Evolutionary conservation across 2,888 invertebrate genomes (phyloP).

Genomic region (Zelleria hepariella): DNA sequence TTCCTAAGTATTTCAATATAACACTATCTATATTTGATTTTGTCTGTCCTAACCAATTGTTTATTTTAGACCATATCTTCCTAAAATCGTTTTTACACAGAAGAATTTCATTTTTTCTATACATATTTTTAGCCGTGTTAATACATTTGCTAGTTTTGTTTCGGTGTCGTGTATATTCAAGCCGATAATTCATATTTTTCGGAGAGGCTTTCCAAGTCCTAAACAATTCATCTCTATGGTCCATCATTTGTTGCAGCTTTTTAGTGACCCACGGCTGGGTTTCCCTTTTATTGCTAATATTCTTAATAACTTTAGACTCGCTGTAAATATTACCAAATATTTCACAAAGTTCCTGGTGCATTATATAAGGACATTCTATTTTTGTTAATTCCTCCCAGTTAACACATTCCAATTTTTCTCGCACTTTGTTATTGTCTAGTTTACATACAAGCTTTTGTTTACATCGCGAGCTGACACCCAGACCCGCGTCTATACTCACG

Average conservation of each 20-base stretch:
- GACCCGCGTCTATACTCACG: background rate
- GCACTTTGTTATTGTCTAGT: background rate
- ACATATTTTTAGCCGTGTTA: too few species aligned
- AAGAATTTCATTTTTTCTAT: background rate
- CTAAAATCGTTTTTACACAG: background rate
- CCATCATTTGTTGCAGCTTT: background rate
- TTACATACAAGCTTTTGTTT: background rate
- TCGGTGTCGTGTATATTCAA: background rate
- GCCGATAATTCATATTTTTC: background rate
- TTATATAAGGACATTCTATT: background rate
- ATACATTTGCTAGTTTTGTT: too few species aligned
- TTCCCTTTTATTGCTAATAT: background rate
- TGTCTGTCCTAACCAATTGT: background rate
- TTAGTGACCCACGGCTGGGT: background rate
- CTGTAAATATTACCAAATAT: too few species aligned
- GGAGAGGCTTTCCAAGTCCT: background rate
- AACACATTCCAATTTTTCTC: background rate
- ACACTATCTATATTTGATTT: background rate
- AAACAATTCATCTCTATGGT: background rate
- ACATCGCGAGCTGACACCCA: background rate
- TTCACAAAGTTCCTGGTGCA: too few species aligned
- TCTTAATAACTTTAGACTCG: background rate
- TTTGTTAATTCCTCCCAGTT: background rate
- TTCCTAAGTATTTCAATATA: background rate
- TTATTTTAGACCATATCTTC: background rate